Evolutionary conservation across 1,140 invertebrate species (phyloP), one percentile per base, ranked within the genome.

Genomic region (Anadara kagoshimensis): DNA sequence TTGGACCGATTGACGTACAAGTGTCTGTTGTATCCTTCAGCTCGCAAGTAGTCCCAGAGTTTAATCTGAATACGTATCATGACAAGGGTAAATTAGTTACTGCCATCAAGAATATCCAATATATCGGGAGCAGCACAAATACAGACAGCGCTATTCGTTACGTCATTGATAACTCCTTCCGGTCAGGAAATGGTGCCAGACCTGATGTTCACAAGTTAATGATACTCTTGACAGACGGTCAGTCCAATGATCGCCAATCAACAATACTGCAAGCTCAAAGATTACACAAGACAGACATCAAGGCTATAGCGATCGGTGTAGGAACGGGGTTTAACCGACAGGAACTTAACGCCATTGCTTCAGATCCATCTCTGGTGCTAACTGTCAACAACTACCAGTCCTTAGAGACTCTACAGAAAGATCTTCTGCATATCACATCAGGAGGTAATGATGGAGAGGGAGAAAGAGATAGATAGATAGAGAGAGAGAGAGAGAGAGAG

Each of bases 161-260:
- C 36, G 73, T 76, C 62, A 47, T 73, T 41, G 43, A 71, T 43
- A 44, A 59, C 43, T 69, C 66, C 12, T 71, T 81, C 45, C 45
- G 70, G 8, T 51, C 73, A 8, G 22, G 24, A 12, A 65, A 53
- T 22, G 76, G 72, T 8, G 76, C 70, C 16, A 64, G 84, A 44
- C 53, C 67, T 22, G 76, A 68, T 8, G 79, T 74, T 12, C 66
- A 75, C 2, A 66, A 79, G 10, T 62, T 82, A 5, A 73, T 78
- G 24, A 67, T 83, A 22, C 64, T 86, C 7, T 24, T 84, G 2
- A 86, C 82, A 7, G 83, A 85, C 59, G 82, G 84, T 7, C 43
- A 66, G 51, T 83, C 73, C 36, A 75, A 53, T n/a, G 36, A n/a
- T 5, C 51, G 53, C 10, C 36, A 61, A 12, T 18, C 29, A 59